Percentiles rank a stretch among this genome's conserved stretches.
phyloP scores from a whole-genome alignment of 2,113 vertebrate genomes.

The Arothron firmamentum region DNA sequence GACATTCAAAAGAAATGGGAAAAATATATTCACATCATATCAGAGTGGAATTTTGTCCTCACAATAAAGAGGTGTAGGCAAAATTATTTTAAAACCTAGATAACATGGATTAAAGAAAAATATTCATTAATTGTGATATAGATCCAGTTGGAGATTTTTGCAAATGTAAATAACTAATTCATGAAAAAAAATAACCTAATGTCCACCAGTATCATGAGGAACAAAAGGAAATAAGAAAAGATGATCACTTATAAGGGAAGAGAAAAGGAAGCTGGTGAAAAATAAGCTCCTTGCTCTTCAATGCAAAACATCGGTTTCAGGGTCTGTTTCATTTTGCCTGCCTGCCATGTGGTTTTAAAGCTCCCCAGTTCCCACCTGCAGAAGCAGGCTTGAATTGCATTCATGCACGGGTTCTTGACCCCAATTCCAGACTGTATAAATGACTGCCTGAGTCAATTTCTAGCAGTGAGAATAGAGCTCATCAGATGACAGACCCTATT shows the following conservation, averaged over 20 bases:
- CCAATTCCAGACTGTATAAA: slow-evolving; percentile 54
- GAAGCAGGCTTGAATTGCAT: slow-evolving; percentile 47
- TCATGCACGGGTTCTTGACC: slow-evolving; percentile 47
- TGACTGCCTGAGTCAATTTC: slow-evolving; percentile 55
- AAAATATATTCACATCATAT: no score
- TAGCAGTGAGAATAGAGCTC: slow-evolving; percentile 28
- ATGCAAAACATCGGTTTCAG: slow-evolving; percentile 5
- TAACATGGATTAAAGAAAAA: no score
- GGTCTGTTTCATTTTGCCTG: slow-evolving; percentile 40
- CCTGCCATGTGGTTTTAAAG: slow-evolving; percentile 28
- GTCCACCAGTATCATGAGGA: no score
- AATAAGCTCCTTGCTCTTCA: background rate
- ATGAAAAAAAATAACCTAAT: no score
- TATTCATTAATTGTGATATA: no score
- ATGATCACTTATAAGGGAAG: no score
- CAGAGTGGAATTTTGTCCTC: no score
- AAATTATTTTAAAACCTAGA: no score
- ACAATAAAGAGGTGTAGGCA: no score
- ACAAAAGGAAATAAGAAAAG: no score
- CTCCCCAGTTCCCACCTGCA: background rate
- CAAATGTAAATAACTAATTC: no score
- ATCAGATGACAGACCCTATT: slow-evolving; percentile 28
- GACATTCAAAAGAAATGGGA: background rate
- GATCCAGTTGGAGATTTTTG: no score
- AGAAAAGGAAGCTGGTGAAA: background rate